phyloP scores from a whole-genome alignment of 2,888 invertebrate species.

The Exephanes ischioxanthus region DNA sequence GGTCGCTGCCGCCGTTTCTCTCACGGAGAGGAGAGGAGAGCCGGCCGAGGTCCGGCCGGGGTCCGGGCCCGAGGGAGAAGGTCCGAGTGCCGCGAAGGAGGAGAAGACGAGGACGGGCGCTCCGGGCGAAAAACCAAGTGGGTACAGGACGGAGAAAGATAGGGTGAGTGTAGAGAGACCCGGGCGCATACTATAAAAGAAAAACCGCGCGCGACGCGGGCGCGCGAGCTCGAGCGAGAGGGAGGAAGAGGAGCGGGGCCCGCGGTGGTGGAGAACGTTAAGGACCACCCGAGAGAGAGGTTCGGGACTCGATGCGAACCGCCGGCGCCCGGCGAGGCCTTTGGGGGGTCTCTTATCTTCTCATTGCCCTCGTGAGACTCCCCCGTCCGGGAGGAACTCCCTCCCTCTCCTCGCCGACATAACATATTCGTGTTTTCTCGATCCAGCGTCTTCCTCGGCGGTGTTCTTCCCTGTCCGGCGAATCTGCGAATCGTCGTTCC shows the following conservation, averaged over 20 bases:
- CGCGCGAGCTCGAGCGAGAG: conserved; percentile 61
- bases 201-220: conserved; percentile 52
- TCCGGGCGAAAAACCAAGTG: conserved; percentile 60
- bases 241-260: conserved; percentile 50
- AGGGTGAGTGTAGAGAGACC: conserved; percentile 51
- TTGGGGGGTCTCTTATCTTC: conserved; percentile 84
- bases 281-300: conserved; percentile 83
- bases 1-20: conserved; percentile 47
- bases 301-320: conserved; percentile 82
- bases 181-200: conserved; percentile 66
- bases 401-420: conserved; percentile 55
- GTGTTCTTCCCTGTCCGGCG: background rate
- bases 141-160: conserved; percentile 52
- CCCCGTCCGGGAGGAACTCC: conserved; percentile 76
- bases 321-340: conserved; percentile 82
- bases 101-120: conserved; percentile 57
- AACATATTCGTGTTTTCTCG: conserved; percentile 58
- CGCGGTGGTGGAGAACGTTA: conserved; percentile 74
- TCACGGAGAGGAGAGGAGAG: conserved; percentile 26
- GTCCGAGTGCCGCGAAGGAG: conserved; percentile 47
- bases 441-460: conserved; percentile 75
- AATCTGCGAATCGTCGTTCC: background rate
- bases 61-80: conserved; percentile 48
- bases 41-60: conserved; percentile 7
- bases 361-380: conserved; percentile 69